A percentile compares a stretch with the other conserved stretches of the same genome.
Evolutionary conservation across 2,888 invertebrate genomes (phyloP).

Genomic region (Zonitis immaculata): DNA sequence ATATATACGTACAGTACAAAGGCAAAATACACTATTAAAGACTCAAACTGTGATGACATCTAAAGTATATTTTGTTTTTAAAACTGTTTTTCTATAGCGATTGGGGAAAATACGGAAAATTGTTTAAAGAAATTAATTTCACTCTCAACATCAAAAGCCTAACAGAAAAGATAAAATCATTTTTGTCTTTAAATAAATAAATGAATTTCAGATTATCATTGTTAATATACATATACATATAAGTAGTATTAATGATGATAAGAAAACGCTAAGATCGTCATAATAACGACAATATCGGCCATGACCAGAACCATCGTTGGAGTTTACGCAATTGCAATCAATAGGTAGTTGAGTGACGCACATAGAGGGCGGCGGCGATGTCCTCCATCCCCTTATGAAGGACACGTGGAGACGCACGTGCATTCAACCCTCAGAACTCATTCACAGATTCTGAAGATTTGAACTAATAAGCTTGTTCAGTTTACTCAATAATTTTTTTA

Average conservation of each 20-base stretch:
- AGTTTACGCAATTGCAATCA: slow-evolving; percentile 35
- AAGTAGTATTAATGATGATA: slow-evolving; percentile 19
- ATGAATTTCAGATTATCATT: too few relatives aligned
- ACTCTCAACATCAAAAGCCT: too few relatives aligned
- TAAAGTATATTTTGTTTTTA: too few relatives aligned
- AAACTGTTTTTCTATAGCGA: too few relatives aligned
- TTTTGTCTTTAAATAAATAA: too few relatives aligned
- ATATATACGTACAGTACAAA: too few relatives aligned
- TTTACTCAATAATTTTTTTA: slow-evolving; percentile 11
- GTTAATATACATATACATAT: slow-evolving; percentile 3
- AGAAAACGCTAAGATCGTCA: slow-evolving; percentile 35
- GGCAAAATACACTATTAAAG: too few relatives aligned
- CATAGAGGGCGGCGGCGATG: slow-evolving; percentile 40
- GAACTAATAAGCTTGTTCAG: slow-evolving; percentile 36
- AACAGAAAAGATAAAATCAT: too few relatives aligned
- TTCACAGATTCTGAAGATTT: slow-evolving; percentile 39
- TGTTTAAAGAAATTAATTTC: too few relatives aligned
- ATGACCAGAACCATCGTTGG: slow-evolving; percentile 35
- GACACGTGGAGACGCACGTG: slow-evolving; percentile 47
- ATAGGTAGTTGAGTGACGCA: slow-evolving; percentile 47
- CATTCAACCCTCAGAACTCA: slow-evolving; percentile 37
- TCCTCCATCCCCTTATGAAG: slow-evolving; percentile 39
- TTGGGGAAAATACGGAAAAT: too few relatives aligned
- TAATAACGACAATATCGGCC: slow-evolving; percentile 40
- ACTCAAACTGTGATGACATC: too few relatives aligned